Evolutionary conservation across 2,797 vertebrate species (phyloP).

Genomic region (Alectoris magna): DNA sequence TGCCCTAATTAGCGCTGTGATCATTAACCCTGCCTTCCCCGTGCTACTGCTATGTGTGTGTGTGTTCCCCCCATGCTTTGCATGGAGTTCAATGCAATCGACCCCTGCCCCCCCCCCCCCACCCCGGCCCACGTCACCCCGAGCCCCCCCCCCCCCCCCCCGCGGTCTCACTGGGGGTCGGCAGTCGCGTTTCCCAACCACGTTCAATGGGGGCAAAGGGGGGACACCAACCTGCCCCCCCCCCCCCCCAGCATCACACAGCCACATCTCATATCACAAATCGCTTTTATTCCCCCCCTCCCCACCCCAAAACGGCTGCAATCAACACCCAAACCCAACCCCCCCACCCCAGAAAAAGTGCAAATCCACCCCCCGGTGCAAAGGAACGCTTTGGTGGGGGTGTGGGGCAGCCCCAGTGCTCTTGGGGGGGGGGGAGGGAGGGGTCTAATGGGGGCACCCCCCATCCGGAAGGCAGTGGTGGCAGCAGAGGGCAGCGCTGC

Average conservation of each 20-base stretch:
- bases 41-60: background rate
- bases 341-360: background rate
- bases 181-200: background rate
- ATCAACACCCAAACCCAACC: constrained; percentile 50
- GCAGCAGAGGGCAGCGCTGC: constrained; percentile 60
- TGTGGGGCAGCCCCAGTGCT: background rate
- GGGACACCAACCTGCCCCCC: background rate
- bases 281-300: constrained; percentile 35
- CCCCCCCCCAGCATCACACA: background rate
- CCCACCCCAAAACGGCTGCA: background rate
- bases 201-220: background rate
- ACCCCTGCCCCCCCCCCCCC: too few species aligned
- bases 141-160: too few species aligned
- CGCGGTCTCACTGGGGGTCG: too few species aligned
- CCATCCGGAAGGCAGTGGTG: background rate
- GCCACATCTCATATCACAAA: constrained; percentile 39
- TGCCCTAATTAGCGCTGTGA: constrained; percentile 24
- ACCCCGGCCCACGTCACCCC: too few species aligned
- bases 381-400: background rate
- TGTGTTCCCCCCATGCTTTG: too few species aligned
- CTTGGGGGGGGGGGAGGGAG: background rate
- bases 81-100: too few species aligned
- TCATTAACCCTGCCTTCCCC: background rate
- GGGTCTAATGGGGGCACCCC: too few species aligned
- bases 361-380: background rate